These are phyloP conservation scores for Hydrozoanthus tunicans DNA, from an alignment of 64 coral and sea anemone species.

Conservation along the genomic window DNA sequence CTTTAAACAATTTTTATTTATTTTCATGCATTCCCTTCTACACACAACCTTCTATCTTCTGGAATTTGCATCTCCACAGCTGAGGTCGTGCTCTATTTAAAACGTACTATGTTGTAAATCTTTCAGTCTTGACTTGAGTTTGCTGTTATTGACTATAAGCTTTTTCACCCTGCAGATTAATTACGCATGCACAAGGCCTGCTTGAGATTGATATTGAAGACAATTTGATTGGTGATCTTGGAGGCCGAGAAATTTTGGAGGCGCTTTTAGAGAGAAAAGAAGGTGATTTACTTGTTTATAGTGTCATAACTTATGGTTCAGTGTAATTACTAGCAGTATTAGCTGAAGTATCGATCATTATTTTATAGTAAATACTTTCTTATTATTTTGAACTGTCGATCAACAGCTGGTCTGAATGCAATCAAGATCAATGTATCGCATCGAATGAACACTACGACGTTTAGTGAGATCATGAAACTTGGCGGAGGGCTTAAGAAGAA, in stretches of 20 bases:
- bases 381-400: background rate
- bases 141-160: background rate
- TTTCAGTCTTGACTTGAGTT: background rate
- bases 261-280: constrained; percentile 89
- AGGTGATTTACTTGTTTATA: constrained; percentile 45
- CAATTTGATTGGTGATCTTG: constrained; percentile 96
- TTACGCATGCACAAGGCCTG: constrained; percentile 84
- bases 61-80: no score
- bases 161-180: constrained; percentile 67
- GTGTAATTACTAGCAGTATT: background rate
- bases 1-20: no score
- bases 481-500: constrained; percentile 96
- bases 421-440: constrained; percentile 88
- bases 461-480: constrained; percentile 80
- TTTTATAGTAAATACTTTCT: background rate
- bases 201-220: constrained; percentile 93
- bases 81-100: no score
- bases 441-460: constrained; percentile 84
- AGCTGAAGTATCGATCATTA: background rate
- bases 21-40: no score
- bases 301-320: background rate
- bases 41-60: no score
- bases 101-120: background rate
- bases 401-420: constrained; percentile 64
- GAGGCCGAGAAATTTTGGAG: constrained; percentile 93